phyloP scores from a whole-genome alignment of 2,113 vertebrate species.

The Eulacestoma nigropectus region DNA sequence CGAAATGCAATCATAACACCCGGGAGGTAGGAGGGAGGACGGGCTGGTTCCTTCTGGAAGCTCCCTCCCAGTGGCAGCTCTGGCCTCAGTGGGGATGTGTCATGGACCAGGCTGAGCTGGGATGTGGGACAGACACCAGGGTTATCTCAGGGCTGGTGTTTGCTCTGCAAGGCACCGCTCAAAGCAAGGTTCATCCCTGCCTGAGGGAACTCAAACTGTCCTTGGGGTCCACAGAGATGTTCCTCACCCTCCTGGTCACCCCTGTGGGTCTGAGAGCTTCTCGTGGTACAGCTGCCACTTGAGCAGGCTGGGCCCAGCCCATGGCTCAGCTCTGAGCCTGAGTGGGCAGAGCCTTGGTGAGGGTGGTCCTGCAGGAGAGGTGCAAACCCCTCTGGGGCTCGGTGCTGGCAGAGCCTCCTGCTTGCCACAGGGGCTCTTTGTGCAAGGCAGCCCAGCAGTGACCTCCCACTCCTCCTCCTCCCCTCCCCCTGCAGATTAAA shows the following conservation, averaged over 20 bases:
- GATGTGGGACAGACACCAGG: not conserved
- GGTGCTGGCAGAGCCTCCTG: not conserved
- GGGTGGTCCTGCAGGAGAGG: not conserved
- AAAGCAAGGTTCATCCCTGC: not conserved
- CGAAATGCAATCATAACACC: slow-evolving; percentile 88
- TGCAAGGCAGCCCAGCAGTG: not conserved
- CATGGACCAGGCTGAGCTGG: not conserved
- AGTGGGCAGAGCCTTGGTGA: not conserved
- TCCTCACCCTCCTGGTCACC: not conserved
- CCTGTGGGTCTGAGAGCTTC: not conserved
- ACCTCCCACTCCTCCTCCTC: not conserved
- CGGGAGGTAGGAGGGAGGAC: slow-evolving; percentile 76
- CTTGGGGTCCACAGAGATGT: not conserved
- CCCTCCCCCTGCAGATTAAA: slow-evolving; percentile 76
- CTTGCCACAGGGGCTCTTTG: not conserved
- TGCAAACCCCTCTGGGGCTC: not conserved
- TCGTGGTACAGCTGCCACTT: fast-evolving
- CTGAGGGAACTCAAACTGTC: not conserved
- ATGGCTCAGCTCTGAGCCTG: not conserved
- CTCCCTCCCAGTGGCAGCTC: not conserved
- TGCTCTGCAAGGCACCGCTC: not conserved
- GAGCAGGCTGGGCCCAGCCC: not conserved
- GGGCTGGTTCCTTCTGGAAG: not conserved
- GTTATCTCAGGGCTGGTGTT: not conserved
- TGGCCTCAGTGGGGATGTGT: fast-evolving